Base-by-base conservation (phyloP, 2,797 vertebrate genomes). In the Sebastes kiyomatsui region DNA sequence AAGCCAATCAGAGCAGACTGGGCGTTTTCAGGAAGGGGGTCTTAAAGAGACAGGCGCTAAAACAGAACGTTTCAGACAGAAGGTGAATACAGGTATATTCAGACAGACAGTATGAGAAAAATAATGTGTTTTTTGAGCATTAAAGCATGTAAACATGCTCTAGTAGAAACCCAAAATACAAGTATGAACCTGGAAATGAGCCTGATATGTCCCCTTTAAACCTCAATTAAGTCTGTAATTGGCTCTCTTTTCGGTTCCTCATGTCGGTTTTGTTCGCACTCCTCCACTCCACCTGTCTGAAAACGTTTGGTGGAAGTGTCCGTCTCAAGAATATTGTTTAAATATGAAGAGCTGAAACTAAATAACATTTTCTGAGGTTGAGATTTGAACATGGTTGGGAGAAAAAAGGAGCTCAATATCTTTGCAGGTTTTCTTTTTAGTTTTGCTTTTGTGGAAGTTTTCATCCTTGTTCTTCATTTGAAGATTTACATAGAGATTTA, bases 401-500 rank as follows among this genome's bases (percentile, higher is more conserved):
- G 54, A 30, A 77, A 66, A 60, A 33, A 30, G 28, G 25, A 78
- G 23, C 11, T 11, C 66, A 61, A 10, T 75, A 13, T 33, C 77
- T 80, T 52, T 33, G 38, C 49, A 20, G 25, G 30, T 79, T 55
- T 72, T 38, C 32, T 67, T 59, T 35, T 73, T 32, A 5, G 72
- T 75, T 75, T 83, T 67, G 9, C 22, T 66, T 79, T 70, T 62
- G 35, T 73, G 33, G 5, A 60, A 32, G 4, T 60, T 49, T 64
- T 79, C 65, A 7, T 73, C 13, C 20, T 71, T 58, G 14, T 67
- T 65, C 32, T 74, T 78, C 1, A 16, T 49, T 65, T 61, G 30
- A 71, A 68, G 67, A 80, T 74, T 79, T 66, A n/a, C 60, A 28
- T 20, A 25, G 33, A 67, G 27, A 67, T 77, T 66, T 68, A 30